Conservation (phyloP, 2,888 invertebrate species). For the Boloria euphrosyne region DNA sequence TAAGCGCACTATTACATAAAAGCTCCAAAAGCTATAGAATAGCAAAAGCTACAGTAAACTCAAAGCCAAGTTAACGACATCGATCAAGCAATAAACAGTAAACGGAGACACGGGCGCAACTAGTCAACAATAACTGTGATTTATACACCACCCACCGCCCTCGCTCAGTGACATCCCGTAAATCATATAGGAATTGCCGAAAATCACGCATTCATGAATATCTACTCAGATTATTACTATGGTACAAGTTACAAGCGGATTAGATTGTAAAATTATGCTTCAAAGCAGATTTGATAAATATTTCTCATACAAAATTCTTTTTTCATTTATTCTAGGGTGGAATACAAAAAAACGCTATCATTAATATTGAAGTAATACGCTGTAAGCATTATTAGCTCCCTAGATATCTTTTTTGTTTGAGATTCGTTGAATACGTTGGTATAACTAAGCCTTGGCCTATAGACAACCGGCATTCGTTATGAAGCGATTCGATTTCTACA, state of each 20-base stretch:
- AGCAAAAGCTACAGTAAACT: background rate
- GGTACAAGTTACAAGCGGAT: constrained; percentile 37
- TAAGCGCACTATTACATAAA: too few species aligned
- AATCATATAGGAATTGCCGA: constrained; percentile 73
- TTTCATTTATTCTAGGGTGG: too few species aligned
- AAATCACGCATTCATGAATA: constrained; percentile 74
- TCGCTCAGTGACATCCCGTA: constrained; percentile 55
- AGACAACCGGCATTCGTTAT: too few species aligned
- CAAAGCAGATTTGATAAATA: too few species aligned
- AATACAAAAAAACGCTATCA: too few species aligned
- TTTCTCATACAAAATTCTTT: too few species aligned
- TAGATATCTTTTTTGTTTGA: too few species aligned
- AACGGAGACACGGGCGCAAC: constrained; percentile 38
- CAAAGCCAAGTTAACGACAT: constrained; percentile 18
- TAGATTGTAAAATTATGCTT: constrained; percentile 4
- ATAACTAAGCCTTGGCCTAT: too few species aligned
- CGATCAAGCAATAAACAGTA: constrained; percentile 31
- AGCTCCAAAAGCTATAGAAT: background rate
- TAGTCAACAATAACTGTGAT: constrained; percentile 68
- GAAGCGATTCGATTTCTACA: too few species aligned
- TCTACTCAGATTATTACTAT: constrained; percentile 52
- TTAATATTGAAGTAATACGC: too few species aligned
- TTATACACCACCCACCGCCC: constrained; percentile 53
- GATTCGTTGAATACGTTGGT: too few species aligned
- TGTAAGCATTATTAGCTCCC: too few species aligned